These are phyloP conservation scores for Strongylocentrotus purpuratus DNA, from an alignment of 35 echinoderm and acorn worm species.

Conservation along the genomic window DNA sequence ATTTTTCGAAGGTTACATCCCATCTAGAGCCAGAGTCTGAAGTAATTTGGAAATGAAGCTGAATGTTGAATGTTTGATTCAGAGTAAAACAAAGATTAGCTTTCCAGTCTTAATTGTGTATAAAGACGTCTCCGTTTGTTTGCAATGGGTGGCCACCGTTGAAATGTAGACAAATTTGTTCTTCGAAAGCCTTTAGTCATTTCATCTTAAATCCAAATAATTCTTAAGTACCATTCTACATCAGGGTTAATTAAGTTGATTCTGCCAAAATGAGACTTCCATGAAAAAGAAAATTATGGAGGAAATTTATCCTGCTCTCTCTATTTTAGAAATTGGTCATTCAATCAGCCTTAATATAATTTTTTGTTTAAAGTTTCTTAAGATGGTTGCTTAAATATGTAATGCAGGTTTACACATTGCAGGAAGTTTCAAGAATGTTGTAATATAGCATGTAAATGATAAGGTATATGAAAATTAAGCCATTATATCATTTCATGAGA, in stretches of 20 bases:
- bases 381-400: too few species aligned
- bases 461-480: too few species aligned
- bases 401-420: too few species aligned
- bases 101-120: background rate
- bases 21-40: background rate
- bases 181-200: background rate
- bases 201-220: background rate
- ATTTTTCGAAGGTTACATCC: background rate
- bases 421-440: too few species aligned
- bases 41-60: background rate
- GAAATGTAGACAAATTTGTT: background rate
- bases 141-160: background rate
- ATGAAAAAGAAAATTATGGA: background rate
- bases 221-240: background rate
- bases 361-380: too few species aligned
- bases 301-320: too few species aligned
- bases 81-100: background rate
- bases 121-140: background rate
- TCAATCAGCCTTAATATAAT: too few species aligned
- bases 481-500: too few species aligned
- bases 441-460: too few species aligned
- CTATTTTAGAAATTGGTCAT: too few species aligned
- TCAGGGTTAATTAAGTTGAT: background rate
- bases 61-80: background rate
- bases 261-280: background rate